These are phyloP conservation scores for Anarsia innoxiella DNA, from an alignment of 2,888 invertebrate species.

Conservation along the genomic window DNA sequence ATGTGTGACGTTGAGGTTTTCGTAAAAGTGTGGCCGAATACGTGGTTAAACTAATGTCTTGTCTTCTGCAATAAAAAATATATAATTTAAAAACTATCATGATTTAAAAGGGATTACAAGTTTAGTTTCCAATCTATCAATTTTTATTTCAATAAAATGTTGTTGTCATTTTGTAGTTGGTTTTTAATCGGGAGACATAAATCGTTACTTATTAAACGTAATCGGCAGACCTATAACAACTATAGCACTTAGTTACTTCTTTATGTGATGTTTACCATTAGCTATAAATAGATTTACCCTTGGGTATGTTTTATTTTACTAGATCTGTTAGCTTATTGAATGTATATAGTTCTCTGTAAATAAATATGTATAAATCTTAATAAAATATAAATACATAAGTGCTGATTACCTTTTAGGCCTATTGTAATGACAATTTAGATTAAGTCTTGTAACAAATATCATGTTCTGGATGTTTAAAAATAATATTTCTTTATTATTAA, in stretches of 20 bases:
- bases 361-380: conserved; percentile 42
- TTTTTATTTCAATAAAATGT: no score
- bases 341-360: conserved; percentile 42
- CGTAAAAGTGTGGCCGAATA: no score
- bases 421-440: conserved; percentile 1
- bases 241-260: neutral
- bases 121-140: no score
- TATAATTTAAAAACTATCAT: no score
- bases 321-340: conserved; percentile 57
- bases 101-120: no score
- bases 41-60: no score
- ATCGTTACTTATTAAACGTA: no score
- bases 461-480: conserved; percentile 17
- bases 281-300: conserved; percentile 17
- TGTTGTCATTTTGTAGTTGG: no score
- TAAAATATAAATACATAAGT: conserved; percentile 14
- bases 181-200: no score
- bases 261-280: conserved; percentile 60
- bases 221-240: no score
- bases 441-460: conserved; percentile 1
- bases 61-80: no score
- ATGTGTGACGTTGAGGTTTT: no score
- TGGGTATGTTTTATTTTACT: conserved; percentile 24
- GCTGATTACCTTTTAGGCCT: conserved; percentile 4
- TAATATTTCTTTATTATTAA: conserved; percentile 11